phyloP scores from a whole-genome alignment of 2,113 vertebrate species.

The Canis aureus region DNA sequence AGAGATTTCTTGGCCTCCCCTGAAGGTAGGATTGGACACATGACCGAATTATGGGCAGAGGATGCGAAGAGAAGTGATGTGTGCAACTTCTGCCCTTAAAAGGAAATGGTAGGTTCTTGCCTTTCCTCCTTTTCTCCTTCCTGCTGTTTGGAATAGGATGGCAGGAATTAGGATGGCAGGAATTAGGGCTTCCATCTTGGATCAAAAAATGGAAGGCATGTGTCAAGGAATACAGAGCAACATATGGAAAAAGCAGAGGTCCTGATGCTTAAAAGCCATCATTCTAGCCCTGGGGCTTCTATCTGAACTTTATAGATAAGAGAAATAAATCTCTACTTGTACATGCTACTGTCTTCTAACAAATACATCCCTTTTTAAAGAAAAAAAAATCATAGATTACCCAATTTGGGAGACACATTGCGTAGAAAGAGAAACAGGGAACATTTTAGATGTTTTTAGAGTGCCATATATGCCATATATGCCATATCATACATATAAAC shows the following conservation, averaged over 20 bases:
- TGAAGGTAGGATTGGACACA: neutral
- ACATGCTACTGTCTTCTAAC: neutral
- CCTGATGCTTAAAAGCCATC: neutral
- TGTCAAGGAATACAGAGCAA: neutral
- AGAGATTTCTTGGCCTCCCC: neutral
- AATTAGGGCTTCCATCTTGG: neutral
- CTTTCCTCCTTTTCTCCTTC: neutral
- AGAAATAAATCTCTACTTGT: neutral
- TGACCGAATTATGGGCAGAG: neutral
- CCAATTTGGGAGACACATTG: neutral
- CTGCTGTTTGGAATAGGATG: neutral
- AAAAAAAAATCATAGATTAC: neutral
- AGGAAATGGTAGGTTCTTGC: neutral
- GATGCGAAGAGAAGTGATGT: neutral
- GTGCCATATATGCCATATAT: neutral
- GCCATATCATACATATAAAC: neutral
- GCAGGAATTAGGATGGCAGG: neutral
- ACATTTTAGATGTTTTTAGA: neutral
- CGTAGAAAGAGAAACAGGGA: neutral
- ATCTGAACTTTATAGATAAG: neutral
- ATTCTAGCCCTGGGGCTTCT: neutral
- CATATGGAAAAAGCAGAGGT: neutral
- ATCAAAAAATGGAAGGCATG: neutral
- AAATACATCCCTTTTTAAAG: neutral
- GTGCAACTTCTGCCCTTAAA: neutral